phyloP scores from a whole-genome alignment of 2,113 vertebrate genomes.

The Hyla sarda region DNA sequence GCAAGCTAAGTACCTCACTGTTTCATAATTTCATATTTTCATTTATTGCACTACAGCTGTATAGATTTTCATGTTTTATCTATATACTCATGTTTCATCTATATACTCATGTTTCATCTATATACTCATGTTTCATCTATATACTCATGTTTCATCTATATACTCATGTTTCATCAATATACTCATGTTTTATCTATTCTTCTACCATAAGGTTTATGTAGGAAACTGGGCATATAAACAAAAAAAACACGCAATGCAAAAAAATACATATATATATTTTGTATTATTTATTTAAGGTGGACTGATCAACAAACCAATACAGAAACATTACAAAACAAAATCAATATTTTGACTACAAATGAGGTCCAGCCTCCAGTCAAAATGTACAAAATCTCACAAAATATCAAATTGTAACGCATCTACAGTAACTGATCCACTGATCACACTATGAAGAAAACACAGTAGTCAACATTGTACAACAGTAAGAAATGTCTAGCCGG shows the following conservation, averaged over 20 bases:
- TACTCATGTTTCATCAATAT: too few species aligned
- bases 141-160: too few species aligned
- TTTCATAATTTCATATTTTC: too few species aligned
- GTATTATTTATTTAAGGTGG: constrained; percentile 56
- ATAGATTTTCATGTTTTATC: too few species aligned
- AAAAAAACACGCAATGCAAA: neutral
- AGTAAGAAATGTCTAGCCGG: neutral
- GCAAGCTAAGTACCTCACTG: too few species aligned
- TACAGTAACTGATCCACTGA: constrained; percentile 20
- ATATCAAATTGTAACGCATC: constrained; percentile 4
- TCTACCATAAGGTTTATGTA: too few species aligned
- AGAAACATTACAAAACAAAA: constrained; percentile 66
- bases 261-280: neutral
- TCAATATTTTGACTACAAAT: constrained; percentile 69
- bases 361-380: constrained; percentile 79
- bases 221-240: too few species aligned
- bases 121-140: too few species aligned
- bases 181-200: too few species aligned
- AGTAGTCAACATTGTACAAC: constrained; percentile 32
- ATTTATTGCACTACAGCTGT: too few species aligned
- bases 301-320: constrained; percentile 52
- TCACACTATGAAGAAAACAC: neutral
- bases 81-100: too few species aligned
- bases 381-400: constrained; percentile 66
- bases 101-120: too few species aligned